Conservation (phyloP, 2,113 vertebrate genomes). For the Chloebia gouldiae region DNA sequence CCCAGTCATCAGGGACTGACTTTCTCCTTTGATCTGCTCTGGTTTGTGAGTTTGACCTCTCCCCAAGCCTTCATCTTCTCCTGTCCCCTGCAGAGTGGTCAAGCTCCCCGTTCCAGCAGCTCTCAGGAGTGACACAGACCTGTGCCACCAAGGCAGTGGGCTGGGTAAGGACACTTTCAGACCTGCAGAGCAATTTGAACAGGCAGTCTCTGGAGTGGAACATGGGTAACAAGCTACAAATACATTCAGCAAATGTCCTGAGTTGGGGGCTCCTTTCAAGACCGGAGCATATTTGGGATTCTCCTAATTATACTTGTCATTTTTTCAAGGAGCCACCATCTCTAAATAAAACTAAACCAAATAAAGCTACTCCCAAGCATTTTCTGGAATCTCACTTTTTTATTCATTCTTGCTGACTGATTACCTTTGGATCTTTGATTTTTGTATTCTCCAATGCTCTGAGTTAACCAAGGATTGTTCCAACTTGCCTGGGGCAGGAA, state of each 20-base stretch:
- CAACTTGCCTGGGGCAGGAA: background rate
- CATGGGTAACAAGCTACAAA: background rate
- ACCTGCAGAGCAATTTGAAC: background rate
- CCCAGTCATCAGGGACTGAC: background rate
- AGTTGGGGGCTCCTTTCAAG: background rate
- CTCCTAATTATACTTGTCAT: background rate
- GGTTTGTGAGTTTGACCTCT: background rate
- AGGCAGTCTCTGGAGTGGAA: background rate
- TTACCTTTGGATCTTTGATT: background rate
- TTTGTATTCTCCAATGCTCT: background rate
- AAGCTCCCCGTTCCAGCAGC: conserved; percentile 75
- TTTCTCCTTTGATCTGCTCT: background rate
- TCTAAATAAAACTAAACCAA: background rate
- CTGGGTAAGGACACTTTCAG: conserved; percentile 72
- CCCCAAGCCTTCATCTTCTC: background rate
- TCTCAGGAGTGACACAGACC: conserved; percentile 91
- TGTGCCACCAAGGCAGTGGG: conserved; percentile 82
- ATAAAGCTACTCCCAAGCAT: background rate
- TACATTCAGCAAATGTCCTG: background rate
- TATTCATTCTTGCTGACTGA: background rate
- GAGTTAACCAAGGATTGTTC: background rate
- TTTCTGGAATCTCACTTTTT: background rate
- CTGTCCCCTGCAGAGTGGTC: conserved; percentile 84
- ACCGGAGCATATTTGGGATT: background rate
- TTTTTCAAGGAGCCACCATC: background rate